Conservation (phyloP, 2,888 invertebrate species). For the Apodemia hepburni region DNA sequence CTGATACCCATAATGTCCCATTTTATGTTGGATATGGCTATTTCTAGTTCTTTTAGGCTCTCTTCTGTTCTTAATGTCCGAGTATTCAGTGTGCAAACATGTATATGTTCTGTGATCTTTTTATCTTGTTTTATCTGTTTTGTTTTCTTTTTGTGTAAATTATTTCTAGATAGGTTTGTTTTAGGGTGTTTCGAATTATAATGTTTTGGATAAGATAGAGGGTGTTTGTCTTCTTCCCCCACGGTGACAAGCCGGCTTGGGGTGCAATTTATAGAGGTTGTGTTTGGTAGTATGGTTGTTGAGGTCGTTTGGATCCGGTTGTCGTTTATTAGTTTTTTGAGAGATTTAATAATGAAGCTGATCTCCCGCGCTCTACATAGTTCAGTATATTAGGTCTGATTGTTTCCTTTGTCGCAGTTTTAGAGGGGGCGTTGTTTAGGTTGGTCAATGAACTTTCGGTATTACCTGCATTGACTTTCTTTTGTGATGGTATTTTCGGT, state of each 20-base stretch:
- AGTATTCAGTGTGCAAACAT: no score
- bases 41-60: no score
- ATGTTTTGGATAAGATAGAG: constrained; percentile 23
- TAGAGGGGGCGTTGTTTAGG: constrained; percentile 16
- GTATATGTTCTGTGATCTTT: no score
- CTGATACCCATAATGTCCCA: no score
- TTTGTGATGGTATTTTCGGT: constrained; percentile 19
- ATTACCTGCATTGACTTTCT: constrained; percentile 21
- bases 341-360: constrained; percentile 22
- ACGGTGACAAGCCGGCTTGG: constrained; percentile 27
- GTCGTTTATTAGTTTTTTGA: constrained; percentile 27
- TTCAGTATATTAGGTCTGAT: constrained; percentile 26
- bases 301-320: constrained; percentile 22
- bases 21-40: no score
- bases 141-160: no score
- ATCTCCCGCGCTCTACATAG: constrained; percentile 18
- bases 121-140: no score
- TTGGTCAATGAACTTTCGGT: neutral
- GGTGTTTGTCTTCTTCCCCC: constrained; percentile 28
- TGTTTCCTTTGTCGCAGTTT: constrained; percentile 23
- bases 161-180: no score
- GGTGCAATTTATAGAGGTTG: constrained; percentile 19
- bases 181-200: constrained; percentile 7
- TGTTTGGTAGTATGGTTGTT: neutral
- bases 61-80: no score